phyloP scores from a whole-genome alignment of 2,797 vertebrate species.

The Lycodopsis pacificus region DNA sequence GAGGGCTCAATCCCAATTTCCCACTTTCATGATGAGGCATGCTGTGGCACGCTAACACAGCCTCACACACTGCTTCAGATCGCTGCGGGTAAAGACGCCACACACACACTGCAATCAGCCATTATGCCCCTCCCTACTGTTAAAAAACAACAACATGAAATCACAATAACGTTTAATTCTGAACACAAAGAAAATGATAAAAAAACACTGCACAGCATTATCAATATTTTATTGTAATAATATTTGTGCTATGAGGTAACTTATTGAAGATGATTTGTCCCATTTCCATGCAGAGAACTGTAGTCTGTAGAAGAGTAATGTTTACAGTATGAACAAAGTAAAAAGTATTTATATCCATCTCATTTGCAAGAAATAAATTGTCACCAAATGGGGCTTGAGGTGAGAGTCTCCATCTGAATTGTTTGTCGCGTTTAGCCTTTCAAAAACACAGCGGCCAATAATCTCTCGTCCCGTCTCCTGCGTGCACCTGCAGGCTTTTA shows the following conservation, averaged over 20 bases:
- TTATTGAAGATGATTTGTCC: neutral
- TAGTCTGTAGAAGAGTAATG: neutral
- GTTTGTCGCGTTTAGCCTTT: neutral
- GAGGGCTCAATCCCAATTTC: constrained; percentile 55
- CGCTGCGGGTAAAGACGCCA: constrained; percentile 11
- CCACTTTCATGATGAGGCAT: constrained; percentile 48
- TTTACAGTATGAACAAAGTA: neutral
- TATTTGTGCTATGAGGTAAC: neutral
- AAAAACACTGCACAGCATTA: neutral
- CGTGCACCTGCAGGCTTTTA: neutral
- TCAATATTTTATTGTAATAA: neutral
- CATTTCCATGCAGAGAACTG: neutral
- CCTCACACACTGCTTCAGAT: constrained; percentile 14
- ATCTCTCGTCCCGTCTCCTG: neutral
- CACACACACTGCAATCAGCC: constrained; percentile 25
- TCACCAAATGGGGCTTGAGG: neutral
- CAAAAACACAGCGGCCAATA: neutral
- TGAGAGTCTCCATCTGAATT: neutral
- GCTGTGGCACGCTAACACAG: constrained; percentile 34
- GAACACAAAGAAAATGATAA: neutral
- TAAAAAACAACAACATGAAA: constrained; percentile 6
- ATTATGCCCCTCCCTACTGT: constrained; percentile 22
- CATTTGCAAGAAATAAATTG: neutral
- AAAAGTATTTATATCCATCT: neutral
- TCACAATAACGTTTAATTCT: neutral